Evolutionary conservation across 2,113 vertebrate species (phyloP).

Genomic region (Mixornis gularis): DNA sequence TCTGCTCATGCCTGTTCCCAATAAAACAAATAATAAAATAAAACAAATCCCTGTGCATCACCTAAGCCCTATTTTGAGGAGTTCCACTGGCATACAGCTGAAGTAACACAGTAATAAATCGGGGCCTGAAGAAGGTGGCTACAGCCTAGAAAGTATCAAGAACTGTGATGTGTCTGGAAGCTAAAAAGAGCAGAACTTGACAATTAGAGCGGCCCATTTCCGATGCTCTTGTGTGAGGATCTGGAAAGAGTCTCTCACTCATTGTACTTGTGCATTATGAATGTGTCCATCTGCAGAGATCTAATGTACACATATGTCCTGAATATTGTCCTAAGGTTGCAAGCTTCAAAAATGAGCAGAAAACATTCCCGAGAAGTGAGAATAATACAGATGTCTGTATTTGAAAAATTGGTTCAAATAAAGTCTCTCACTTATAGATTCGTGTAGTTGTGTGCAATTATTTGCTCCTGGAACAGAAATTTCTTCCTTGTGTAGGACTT

Average conservation of each 20-base stretch:
- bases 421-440: constrained; percentile 58
- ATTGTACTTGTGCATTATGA: constrained; percentile 66
- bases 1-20: constrained; percentile 57
- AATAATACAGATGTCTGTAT: constrained; percentile 66
- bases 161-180: constrained; percentile 56
- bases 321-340: constrained; percentile 65
- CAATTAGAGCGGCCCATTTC: constrained; percentile 59
- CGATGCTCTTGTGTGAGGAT: constrained; percentile 62
- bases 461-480: constrained; percentile 8
- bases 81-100: constrained; percentile 62
- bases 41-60: constrained; percentile 50
- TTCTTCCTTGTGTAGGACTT: background rate
- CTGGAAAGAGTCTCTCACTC: constrained; percentile 65
- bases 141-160: constrained; percentile 54
- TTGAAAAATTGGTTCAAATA: constrained; percentile 63
- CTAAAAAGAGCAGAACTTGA: constrained; percentile 58
- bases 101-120: constrained; percentile 50
- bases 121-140: constrained; percentile 43
- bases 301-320: constrained; percentile 67
- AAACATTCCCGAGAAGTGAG: constrained; percentile 60
- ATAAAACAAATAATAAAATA: background rate
- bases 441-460: background rate
- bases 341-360: constrained; percentile 65
- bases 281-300: constrained; percentile 66
- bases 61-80: constrained; percentile 49